These are phyloP conservation scores for Plectus sambesii DNA, from an alignment of 1,140 invertebrate species.

Conservation along the genomic window DNA sequence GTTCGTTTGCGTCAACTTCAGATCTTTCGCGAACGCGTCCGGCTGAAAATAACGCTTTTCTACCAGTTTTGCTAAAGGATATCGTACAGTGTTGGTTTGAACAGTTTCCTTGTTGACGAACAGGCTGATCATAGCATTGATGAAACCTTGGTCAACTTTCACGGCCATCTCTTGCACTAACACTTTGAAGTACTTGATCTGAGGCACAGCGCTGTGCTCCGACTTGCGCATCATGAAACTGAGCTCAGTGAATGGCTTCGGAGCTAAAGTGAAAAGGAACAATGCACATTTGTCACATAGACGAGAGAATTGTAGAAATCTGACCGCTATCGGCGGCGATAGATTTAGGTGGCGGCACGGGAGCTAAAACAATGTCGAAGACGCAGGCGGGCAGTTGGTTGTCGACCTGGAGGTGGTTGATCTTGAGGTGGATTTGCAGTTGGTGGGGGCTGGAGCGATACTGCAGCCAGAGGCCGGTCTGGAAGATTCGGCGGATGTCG, in stretches of 20 bases:
- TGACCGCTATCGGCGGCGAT: conserved; percentile 65
- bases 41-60: conserved; percentile 45
- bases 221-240: conserved; percentile 72
- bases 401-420: conserved; percentile 45
- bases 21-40: conserved; percentile 46
- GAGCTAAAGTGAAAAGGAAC: too few relatives aligned
- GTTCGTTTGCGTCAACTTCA: conserved; percentile 35
- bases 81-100: conserved; percentile 27
- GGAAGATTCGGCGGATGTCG: conserved; percentile 42
- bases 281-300: too few relatives aligned
- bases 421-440: conserved; percentile 56
- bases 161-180: conserved; percentile 87
- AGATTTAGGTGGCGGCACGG: conserved; percentile 79
- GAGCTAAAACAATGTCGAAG: conserved; percentile 83
- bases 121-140: conserved; percentile 71
- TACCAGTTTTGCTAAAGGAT: conserved; percentile 36
- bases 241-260: conserved; percentile 86
- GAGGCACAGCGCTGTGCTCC: conserved; percentile 72
- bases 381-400: conserved; percentile 64
- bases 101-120: conserved; percentile 55
- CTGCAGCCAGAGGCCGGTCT: conserved; percentile 74
- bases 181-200: conserved; percentile 61
- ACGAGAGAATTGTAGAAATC: conserved; percentile 11
- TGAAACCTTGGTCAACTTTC: conserved; percentile 81
- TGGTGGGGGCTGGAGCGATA: conserved; percentile 70